Conservation (phyloP, 2,797 vertebrate species). For the Scarus forsteni region DNA sequence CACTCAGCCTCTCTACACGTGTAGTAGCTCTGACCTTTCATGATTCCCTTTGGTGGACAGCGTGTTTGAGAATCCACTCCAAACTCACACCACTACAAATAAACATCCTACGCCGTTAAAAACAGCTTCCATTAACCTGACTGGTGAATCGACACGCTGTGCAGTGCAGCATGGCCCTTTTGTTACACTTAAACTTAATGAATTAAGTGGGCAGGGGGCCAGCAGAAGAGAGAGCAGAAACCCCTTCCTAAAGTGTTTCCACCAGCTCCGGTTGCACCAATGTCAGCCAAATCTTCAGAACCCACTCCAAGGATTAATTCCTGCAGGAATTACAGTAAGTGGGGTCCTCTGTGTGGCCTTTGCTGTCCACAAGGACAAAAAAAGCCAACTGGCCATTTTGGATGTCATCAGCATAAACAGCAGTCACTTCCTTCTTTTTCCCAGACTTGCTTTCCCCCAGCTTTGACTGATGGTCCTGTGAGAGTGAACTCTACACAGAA, state of each 20-base stretch:
- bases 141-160: slow-evolving; percentile 43
- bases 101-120: slow-evolving; percentile 16
- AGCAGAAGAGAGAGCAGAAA: slow-evolving; percentile 38
- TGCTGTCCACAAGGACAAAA: slow-evolving; percentile 49
- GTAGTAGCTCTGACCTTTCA: slow-evolving; percentile 13
- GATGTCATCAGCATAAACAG: slow-evolving; percentile 49
- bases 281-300: slow-evolving; percentile 63
- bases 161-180: slow-evolving; percentile 12
- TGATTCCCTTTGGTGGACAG: neutral
- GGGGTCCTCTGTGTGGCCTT: slow-evolving; percentile 18
- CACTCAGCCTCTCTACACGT: neutral
- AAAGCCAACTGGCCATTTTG: slow-evolving; percentile 30
- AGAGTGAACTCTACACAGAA: slow-evolving; percentile 41
- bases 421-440: slow-evolving; percentile 23
- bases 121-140: slow-evolving; percentile 40
- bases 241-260: slow-evolving; percentile 42
- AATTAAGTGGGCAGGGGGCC: slow-evolving; percentile 71
- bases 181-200: slow-evolving; percentile 64
- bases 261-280: slow-evolving; percentile 43
- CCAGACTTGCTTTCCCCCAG: slow-evolving; percentile 25
- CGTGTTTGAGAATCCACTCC: slow-evolving; percentile 28
- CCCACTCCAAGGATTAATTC: slow-evolving; percentile 51
- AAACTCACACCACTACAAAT: slow-evolving; percentile 28
- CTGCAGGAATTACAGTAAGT: slow-evolving; percentile 47
- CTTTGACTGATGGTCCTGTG: slow-evolving; percentile 25